Conservation (phyloP, 2,113 vertebrate species). For the Monopterus albus region DNA sequence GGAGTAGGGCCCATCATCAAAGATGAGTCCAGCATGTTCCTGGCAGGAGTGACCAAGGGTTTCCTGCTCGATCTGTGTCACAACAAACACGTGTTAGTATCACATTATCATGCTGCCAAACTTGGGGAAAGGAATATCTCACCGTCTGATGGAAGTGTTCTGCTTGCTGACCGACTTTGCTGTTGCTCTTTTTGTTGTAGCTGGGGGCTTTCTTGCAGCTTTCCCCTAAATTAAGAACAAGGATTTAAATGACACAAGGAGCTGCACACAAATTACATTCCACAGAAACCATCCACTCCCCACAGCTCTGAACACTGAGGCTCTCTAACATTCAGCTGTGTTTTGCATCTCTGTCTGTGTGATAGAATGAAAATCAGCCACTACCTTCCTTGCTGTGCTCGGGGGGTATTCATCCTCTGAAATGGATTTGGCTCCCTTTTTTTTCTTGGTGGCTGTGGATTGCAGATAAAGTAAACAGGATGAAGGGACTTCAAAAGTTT, state of each 20-base stretch:
- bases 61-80: constrained; percentile 76
- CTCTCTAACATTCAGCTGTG: not conserved
- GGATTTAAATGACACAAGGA: not conserved
- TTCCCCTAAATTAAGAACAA: constrained; percentile 60
- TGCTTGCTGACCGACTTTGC: constrained; percentile 70
- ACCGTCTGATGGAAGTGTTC: constrained; percentile 73
- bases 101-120: not conserved
- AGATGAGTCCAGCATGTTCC: constrained; percentile 74
- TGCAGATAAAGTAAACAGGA: not conserved
- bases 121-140: not conserved
- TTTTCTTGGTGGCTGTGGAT: constrained; percentile 65
- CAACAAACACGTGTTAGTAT: not conserved
- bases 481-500: rapidly evolving
- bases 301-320: not conserved
- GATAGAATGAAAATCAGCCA: not conserved
- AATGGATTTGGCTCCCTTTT: constrained; percentile 27
- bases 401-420: constrained; percentile 72
- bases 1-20: constrained; percentile 80
- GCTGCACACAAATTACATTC: not conserved
- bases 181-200: constrained; percentile 75
- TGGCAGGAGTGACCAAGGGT: constrained; percentile 77
- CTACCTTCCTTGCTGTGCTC: constrained; percentile 70
- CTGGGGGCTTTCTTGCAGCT: constrained; percentile 71
- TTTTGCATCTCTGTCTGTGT: not conserved
- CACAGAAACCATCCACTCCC: too few species aligned